phyloP scores from a whole-genome alignment of 2,113 vertebrate genomes.

The Dromaius novaehollandiae region DNA sequence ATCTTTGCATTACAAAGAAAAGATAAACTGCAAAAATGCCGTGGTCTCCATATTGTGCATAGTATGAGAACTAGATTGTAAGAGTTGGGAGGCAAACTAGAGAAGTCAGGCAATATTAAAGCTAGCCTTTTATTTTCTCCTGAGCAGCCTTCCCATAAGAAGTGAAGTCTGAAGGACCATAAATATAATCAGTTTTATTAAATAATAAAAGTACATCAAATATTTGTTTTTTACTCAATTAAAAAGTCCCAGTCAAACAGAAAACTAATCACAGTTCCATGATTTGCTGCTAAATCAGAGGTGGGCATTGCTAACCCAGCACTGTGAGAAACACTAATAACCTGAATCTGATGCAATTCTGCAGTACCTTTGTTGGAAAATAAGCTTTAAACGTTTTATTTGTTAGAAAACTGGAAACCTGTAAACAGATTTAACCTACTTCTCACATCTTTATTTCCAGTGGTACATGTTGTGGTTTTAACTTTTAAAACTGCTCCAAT shows the following conservation, averaged over 20 bases:
- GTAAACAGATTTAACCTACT: slow-evolving; percentile 24
- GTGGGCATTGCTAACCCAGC: slow-evolving; percentile 60
- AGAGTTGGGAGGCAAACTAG: background rate
- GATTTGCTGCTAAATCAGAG: slow-evolving; percentile 57
- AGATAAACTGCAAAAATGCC: background rate
- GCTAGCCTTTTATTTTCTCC: background rate
- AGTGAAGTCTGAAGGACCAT: slow-evolving; percentile 55
- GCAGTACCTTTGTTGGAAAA: slow-evolving; percentile 51
- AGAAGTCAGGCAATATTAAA: background rate
- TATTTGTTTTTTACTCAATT: slow-evolving; percentile 51
- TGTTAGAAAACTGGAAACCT: slow-evolving; percentile 52
- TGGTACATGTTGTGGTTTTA: background rate
- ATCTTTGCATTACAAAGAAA: background rate
- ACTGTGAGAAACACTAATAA: slow-evolving; percentile 55
- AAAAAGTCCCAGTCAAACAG: slow-evolving; percentile 57
- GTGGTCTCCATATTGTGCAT: background rate
- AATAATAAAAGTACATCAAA: slow-evolving; percentile 71
- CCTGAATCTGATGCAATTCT: slow-evolving; percentile 43
- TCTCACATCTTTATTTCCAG: background rate
- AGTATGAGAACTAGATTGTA: background rate
- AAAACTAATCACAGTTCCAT: slow-evolving; percentile 45
- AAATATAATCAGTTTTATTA: slow-evolving; percentile 73
- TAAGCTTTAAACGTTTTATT: slow-evolving; percentile 47
- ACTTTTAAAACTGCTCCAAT: background rate
- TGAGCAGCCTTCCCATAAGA: slow-evolving; percentile 3